Evolutionary conservation across 2,113 vertebrate species (phyloP).

Genomic region (Halcyon malimbica): DNA sequence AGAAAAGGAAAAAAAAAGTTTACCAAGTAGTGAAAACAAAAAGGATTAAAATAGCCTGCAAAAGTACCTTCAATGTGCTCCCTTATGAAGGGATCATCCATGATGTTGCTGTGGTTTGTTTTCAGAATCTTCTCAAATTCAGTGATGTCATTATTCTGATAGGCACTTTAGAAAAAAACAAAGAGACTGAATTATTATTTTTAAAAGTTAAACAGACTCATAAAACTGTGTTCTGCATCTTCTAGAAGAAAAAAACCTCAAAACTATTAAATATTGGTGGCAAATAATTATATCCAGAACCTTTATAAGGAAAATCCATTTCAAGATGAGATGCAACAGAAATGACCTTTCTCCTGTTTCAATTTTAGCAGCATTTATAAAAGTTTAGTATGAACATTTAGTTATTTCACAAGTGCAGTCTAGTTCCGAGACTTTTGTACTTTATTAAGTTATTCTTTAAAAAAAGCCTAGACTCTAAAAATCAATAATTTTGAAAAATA

Average conservation of each 20-base stretch:
- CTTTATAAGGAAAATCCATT: neutral
- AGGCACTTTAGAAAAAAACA: conserved; percentile 84
- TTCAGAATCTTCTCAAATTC: conserved; percentile 99
- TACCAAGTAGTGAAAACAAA: neutral
- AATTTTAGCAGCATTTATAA: neutral
- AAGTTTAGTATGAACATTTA: neutral
- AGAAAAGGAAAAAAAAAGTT: neutral
- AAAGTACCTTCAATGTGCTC: conserved; percentile 97
- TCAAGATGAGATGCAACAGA: neutral
- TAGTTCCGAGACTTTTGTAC: neutral
- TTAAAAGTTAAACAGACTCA: neutral
- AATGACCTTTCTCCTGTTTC: neutral
- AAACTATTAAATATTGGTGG: neutral
- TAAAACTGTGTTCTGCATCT: neutral
- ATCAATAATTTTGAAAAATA: neutral
- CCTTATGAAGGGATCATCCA: conserved; percentile 98
- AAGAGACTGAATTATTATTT: neutral
- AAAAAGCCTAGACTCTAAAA: neutral
- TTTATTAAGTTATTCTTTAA: neutral
- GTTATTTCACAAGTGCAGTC: neutral
- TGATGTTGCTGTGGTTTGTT: conserved; percentile 99
- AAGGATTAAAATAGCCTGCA: neutral
- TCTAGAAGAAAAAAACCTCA: neutral
- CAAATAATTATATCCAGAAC: neutral
- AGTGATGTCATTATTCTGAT: conserved; percentile 99